These are phyloP conservation scores for Automeris io DNA, from an alignment of 2,888 invertebrate species.

Conservation along the genomic window DNA sequence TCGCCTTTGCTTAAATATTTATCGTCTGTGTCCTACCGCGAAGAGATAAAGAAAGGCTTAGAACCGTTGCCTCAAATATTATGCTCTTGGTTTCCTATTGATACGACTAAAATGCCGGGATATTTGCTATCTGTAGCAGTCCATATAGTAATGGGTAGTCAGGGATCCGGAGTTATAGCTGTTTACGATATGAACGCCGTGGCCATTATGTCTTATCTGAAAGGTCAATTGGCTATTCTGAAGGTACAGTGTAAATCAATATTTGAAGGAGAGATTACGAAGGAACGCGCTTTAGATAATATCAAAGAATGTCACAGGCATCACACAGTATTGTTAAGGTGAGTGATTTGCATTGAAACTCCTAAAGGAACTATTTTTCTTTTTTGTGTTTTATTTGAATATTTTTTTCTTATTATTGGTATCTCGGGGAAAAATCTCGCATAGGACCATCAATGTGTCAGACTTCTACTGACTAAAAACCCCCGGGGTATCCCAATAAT, in stretches of 20 bases:
- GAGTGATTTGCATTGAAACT: slow-evolving; percentile 21
- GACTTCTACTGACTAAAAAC: no score
- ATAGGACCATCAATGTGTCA: no score
- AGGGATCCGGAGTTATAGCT: slow-evolving; percentile 40
- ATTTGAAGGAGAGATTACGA: slow-evolving; percentile 24
- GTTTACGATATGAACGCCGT: slow-evolving; percentile 43
- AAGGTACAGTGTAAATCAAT: slow-evolving; percentile 32
- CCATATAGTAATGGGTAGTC: slow-evolving; percentile 33
- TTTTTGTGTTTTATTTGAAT: no score
- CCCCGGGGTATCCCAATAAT: no score
- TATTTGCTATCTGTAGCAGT: slow-evolving; percentile 31
- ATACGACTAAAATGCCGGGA: slow-evolving; percentile 42
- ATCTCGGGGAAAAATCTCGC: no score
- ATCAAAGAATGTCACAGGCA: slow-evolving; percentile 50
- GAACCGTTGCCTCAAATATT: slow-evolving; percentile 46
- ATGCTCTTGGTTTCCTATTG: slow-evolving; percentile 54
- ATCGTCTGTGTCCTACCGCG: slow-evolving; percentile 27
- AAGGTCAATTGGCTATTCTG: slow-evolving; percentile 46
- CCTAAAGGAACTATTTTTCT: no score
- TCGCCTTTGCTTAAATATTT: slow-evolving; percentile 38
- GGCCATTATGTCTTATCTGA: slow-evolving; percentile 47
- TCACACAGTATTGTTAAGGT: slow-evolving; percentile 44
- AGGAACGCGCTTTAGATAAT: slow-evolving; percentile 21
- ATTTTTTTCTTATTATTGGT: no score
- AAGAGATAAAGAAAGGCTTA: slow-evolving; percentile 28